Evolutionary conservation across 1,140 invertebrate genomes (phyloP).

Genomic region (Drosophila chauvacae): DNA sequence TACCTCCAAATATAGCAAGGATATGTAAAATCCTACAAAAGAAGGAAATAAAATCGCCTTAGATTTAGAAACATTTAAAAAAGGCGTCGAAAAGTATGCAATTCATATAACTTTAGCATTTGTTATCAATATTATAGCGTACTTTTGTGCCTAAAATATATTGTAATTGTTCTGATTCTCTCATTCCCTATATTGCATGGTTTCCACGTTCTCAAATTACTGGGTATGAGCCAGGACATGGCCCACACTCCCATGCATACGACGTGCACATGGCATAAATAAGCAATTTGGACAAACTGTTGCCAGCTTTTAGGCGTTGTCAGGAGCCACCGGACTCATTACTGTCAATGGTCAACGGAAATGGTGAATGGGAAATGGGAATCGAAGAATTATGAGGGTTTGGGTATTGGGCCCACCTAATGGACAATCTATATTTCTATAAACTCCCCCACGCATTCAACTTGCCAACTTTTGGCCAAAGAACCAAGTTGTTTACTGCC

Average conservation of each 20-base stretch:
- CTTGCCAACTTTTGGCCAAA: conserved; percentile 4
- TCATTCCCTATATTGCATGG: not conserved
- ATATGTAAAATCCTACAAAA: not conserved
- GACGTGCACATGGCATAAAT: conserved; percentile 63
- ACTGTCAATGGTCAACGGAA: conserved; percentile 38
- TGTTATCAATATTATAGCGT: not conserved
- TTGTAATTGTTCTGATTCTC: not conserved
- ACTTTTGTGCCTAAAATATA: not conserved
- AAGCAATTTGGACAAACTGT: conserved; percentile 72
- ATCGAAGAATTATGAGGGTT: conserved; percentile 37
- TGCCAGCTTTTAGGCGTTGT: conserved; percentile 60
- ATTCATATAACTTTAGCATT: not conserved
- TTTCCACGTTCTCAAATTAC: not conserved
- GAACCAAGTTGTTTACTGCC: conserved; percentile 62
- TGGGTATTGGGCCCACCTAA: not conserved
- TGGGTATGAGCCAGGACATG: conserved; percentile 12
- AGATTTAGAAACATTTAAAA: not conserved
- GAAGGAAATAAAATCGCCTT: accelerated
- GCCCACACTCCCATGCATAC: not conserved
- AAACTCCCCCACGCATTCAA: conserved; percentile 14
- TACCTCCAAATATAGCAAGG: not conserved
- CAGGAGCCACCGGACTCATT: conserved; percentile 22
- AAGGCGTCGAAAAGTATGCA: not conserved
- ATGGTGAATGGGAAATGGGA: conserved; percentile 18
- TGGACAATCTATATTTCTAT: conserved; percentile 43